phyloP scores from a whole-genome alignment of 1,140 invertebrate species.

The Maconellicoccus hirsutus region DNA sequence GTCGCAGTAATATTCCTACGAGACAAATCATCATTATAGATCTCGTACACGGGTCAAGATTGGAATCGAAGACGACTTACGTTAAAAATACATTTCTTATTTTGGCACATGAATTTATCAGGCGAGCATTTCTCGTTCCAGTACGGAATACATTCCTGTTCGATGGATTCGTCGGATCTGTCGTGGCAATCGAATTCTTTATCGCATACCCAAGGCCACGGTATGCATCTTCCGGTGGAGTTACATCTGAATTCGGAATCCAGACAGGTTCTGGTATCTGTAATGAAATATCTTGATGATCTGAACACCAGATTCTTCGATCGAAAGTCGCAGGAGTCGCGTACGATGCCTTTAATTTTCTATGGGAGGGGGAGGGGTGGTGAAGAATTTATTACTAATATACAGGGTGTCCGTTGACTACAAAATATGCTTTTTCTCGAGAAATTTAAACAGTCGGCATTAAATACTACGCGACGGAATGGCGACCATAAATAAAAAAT shows the following conservation, averaged over 20 bases:
- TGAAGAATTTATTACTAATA: too few relatives aligned
- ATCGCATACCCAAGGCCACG: constrained; percentile 60
- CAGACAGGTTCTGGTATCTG: constrained; percentile 38
- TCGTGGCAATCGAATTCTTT: constrained; percentile 52
- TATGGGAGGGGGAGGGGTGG: too few relatives aligned
- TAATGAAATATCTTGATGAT: constrained; percentile 25
- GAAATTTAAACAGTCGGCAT: too few relatives aligned
- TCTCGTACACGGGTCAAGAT: background rate
- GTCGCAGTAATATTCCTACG: constrained; percentile 46
- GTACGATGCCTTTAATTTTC: too few relatives aligned
- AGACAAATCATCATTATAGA: background rate
- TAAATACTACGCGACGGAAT: too few relatives aligned
- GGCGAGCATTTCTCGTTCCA: constrained; percentile 26
- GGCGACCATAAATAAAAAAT: too few relatives aligned
- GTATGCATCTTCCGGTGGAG: constrained; percentile 57
- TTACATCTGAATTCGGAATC: constrained; percentile 45
- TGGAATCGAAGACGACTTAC: constrained; percentile 22
- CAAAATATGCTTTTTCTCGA: too few relatives aligned
- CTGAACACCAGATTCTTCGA: too few relatives aligned
- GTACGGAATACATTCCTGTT: constrained; percentile 28
- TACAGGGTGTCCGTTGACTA: too few relatives aligned
- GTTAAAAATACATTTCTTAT: constrained; percentile 43
- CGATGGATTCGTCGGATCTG: constrained; percentile 42
- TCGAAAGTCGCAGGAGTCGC: too few relatives aligned
- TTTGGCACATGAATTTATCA: constrained; percentile 41